Evolutionary conservation across 2,797 vertebrate species (phyloP), one percentile per base, ranked within the genome.

Genomic region (Remorina albescens): DNA sequence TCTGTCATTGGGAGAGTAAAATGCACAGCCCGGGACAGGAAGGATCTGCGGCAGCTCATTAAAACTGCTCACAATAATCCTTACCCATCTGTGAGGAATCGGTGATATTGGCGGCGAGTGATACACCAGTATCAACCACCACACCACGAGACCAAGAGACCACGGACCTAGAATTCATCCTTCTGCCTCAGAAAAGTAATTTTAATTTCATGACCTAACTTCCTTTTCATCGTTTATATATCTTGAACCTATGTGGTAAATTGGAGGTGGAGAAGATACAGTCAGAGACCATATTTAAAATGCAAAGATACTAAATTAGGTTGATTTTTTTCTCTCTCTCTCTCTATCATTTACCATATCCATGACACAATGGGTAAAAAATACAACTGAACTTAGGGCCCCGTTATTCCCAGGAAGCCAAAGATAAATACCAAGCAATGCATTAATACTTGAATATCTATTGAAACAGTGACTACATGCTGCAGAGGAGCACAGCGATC

Each of bases 331-430:
- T 49, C n/a, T n/a, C n/a, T n/a, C n/a, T n/a, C n/a, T n/a, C n/a
- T n/a, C n/a, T 69, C 26, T 16, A 23, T 37, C 2, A 21, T 53
- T 47, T 19, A 16, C 15, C 0, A 2, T 30, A 2, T 46, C 58
- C 8, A 41, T 26, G 9, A 10, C 39, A 41, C 18, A 23, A 3
- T 9, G n/a, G 57, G 37, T 23, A 58, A 41, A 26, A 6, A 9
- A 2, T 16, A 2, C 9, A 51, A 30, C 12, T 42, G 28, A 47
- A 6, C 59, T 12, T 12, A 8, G 25, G 28, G 6, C 7, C 47
- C 37, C 28, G 51, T 13, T 28, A 46, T 18, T 57, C 72, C 58
- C 46, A 30, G 5, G 19, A n/a, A 42, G 64, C 64, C 41, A 56
- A n/a, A 41, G 25, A 41, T 59, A 26, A 64, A 44, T 18, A 54